Base-by-base conservation (phyloP, 2,888 invertebrate genomes). In the Ichneumoninae sp. region DNA sequence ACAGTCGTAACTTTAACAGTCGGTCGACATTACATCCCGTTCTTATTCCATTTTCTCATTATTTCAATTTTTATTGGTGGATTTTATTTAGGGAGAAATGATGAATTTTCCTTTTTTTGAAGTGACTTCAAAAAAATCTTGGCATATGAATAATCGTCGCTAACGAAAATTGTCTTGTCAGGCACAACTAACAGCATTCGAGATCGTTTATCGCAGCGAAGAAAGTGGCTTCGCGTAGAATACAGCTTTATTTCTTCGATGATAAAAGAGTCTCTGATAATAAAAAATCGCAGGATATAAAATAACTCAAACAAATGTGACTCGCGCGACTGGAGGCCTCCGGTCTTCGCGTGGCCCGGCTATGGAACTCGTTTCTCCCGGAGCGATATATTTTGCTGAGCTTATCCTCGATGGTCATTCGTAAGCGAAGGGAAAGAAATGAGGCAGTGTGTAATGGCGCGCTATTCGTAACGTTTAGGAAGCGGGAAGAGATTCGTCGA, bases 251-350 rank as follows among this genome's bases (percentile, higher is more conserved):
- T 10, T 22, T 62, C 16, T 13, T 50, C 66, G n/a, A 50, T 19
- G 30, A 6, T n/a, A 13, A 40, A 57, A 13, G 40, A 44, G 60
- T 33, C 22, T 77, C 90, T 92, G 92, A 93, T 93, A 93, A 93
- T 93, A 92, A 93, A 93, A 93, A 93, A 93, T 93, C 89, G 89
- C 86, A 65, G 92, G 93, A 92, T 91, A 93, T 93, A 93, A 92
- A 92, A 93, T 93, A 93, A 93, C 93, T 93, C 93, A 93, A 93
- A 93, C 91, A 91, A 93, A 93, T 93, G 93, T 89, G 84, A 84
- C 75, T 78, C 71, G 87, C 82, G 87, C 74, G 80, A 57, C 69
- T 62, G 40, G 60, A 16, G 71, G 33, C 76, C 75, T 44, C 19
- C 50, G 26, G 22, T 57, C 47, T 71, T 71, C 26, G n/a, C 22